phyloP scores from a whole-genome alignment of 2,888 invertebrate species.

The Amphipoea lucens region DNA sequence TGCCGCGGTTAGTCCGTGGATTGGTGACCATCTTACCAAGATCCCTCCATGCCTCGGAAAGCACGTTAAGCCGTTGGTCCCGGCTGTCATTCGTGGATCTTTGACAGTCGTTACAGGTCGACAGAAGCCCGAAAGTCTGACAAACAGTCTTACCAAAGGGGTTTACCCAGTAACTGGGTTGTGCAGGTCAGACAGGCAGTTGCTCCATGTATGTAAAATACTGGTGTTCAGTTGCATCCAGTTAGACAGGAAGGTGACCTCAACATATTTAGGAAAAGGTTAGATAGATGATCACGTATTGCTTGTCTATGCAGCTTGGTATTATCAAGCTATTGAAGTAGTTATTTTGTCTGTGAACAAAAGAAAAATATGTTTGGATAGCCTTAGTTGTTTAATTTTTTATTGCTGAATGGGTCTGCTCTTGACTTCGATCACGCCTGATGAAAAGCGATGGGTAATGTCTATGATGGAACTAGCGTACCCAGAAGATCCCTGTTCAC shows the following conservation, averaged over 20 bases:
- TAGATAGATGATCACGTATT: neutral
- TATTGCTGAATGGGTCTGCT: neutral
- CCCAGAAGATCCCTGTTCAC: neutral
- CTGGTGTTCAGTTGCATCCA: neutral
- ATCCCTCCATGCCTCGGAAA: neutral
- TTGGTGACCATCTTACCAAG: neutral
- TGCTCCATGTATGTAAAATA: too few species aligned
- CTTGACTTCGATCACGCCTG: neutral
- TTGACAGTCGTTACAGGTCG: too few species aligned
- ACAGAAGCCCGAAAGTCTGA: too few species aligned
- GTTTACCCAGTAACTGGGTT: neutral
- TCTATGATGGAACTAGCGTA: neutral
- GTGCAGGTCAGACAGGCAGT: neutral
- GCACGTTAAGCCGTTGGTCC: neutral
- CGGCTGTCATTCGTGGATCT: too few species aligned
- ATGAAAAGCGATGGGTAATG: neutral
- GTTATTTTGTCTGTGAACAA: neutral
- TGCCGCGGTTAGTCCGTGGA: neutral
- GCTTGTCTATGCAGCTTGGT: neutral
- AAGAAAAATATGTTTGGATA: neutral
- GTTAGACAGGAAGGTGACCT: neutral
- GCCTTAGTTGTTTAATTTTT: neutral
- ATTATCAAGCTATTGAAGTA: neutral
- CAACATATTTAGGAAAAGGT: neutral
- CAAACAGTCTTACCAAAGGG: neutral